Base-by-base conservation (phyloP, 1,140 invertebrate species). In the Drosophila arizonae region DNA sequence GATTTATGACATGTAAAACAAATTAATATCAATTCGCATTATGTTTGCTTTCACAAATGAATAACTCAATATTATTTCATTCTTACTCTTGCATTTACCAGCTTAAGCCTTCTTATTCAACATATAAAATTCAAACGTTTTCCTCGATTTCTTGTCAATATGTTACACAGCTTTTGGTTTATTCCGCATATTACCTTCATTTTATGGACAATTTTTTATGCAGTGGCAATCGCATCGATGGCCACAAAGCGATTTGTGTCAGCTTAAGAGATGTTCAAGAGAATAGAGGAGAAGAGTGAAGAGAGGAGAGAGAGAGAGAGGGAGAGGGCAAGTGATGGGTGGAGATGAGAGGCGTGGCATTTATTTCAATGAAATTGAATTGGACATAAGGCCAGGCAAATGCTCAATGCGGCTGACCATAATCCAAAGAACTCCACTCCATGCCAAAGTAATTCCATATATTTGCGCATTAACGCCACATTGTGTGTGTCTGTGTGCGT, bases 281-380 rank as follows among this genome's bases (percentile, higher is more conserved):
- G 33, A 36, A 8, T 30, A 17, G 11, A 5, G 66, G 50, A 57
- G 67, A 5, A 55, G 52, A 11, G 43, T 4, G 28, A 30, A 33
- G 33, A 9, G 9, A 15, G 43, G 9, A 15, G 43, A 9, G 36
- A 39, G 10, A 39, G 36, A 39, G 10, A 17, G 43, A 15, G 6
- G 6, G n/a, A 45, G 43, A 15, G n/a, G 8, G 43, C 0, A 15
- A 56, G 33, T 39, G 36, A 4, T 17, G 5, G 17, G 13, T 5
- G 8, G n/a, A 13, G 39, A n/a, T 0, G 3, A 10, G 5, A 17
- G 36, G 11, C 36, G 6, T 0, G 2, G 57, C 26, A 17, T 26
- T 28, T 28, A 26, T 64, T 81, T 78, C 62, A 75, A 86, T 78
- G 78, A 87, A 87, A 70, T 82, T 67, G 65, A 80, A 76, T 87